Percentiles rank a stretch among this genome's conserved stretches.
Evolutionary conservation across 2,113 vertebrate genomes (phyloP).

Genomic region (Daubentonia madagascariensis): DNA sequence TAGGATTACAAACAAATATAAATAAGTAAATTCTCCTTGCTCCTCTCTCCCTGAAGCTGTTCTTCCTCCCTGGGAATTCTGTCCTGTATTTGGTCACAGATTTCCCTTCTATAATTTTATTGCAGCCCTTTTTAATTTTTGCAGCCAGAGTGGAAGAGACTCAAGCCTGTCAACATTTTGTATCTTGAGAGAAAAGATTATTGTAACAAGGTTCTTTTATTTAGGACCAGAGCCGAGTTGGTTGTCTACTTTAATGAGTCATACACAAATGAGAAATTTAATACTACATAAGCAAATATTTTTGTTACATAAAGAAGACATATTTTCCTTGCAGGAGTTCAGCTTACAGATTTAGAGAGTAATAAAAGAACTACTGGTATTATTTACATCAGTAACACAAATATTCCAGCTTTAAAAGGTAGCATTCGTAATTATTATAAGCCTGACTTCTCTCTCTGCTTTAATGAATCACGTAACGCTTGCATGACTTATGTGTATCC

Average conservation of each 20-base stretch:
- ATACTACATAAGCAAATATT: constrained; percentile 70
- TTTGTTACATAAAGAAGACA: constrained; percentile 50
- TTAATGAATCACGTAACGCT: constrained; percentile 56
- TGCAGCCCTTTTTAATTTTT: constrained; percentile 2
- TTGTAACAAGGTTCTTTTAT: constrained; percentile 57
- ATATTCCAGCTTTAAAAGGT: constrained; percentile 69
- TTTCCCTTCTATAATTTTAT: constrained; percentile 13
- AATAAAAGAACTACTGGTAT: constrained; percentile 70
- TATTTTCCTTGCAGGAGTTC: constrained; percentile 71
- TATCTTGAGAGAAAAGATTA: constrained; percentile 38
- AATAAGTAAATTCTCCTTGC: not conserved
- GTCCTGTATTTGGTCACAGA: not conserved
- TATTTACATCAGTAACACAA: constrained; percentile 67
- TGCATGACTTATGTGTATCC: constrained; percentile 38
- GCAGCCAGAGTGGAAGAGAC: not conserved
- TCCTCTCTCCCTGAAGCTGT: not conserved
- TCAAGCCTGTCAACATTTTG: constrained; percentile 49
- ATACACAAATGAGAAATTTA: constrained; percentile 67
- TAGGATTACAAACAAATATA: not conserved
- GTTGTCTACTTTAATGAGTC: constrained; percentile 62
- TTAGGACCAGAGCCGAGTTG: constrained; percentile 37
- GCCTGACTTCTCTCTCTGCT: constrained; percentile 54
- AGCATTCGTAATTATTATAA: constrained; percentile 67
- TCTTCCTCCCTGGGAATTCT: not conserved
- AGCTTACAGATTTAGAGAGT: constrained; percentile 66